phyloP scores from a whole-genome alignment of 2,888 invertebrate genomes.

The Embidobia sp. region DNA sequence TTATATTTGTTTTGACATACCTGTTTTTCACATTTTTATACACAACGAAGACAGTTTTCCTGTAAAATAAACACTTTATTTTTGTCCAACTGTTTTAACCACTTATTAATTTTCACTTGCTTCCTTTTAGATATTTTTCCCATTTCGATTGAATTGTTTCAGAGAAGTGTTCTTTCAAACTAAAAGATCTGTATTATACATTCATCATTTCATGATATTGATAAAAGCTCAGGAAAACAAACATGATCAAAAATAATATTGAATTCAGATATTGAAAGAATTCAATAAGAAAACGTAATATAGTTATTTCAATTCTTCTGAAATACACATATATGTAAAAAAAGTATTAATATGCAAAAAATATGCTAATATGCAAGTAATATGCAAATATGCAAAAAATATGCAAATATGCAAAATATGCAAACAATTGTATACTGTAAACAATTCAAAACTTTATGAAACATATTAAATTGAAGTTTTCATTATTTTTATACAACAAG shows the following conservation, averaged over 20 bases:
- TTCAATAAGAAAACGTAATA: neutral
- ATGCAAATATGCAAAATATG: no score
- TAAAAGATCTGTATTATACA: neutral
- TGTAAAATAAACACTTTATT: neutral
- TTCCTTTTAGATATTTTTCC: neutral
- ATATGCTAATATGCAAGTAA: neutral
- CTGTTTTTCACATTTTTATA: constrained; percentile 1
- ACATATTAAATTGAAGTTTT: no score
- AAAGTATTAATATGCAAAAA: neutral
- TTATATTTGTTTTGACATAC: neutral
- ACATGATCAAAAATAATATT: neutral
- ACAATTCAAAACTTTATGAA: no score
- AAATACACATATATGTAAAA: neutral
- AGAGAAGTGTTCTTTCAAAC: neutral
- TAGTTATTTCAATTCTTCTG: neutral
- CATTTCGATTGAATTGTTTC: neutral
- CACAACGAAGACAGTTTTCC: neutral
- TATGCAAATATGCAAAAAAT: no score
- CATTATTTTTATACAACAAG: no score
- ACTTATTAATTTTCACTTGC: neutral
- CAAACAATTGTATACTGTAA: neutral
- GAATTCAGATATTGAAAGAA: no score
- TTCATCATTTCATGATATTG: neutral
- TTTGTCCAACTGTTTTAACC: neutral
- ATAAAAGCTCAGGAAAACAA: no score